phyloP scores from a whole-genome alignment of 2,797 vertebrate species.

The Malacoctenus gilli region DNA sequence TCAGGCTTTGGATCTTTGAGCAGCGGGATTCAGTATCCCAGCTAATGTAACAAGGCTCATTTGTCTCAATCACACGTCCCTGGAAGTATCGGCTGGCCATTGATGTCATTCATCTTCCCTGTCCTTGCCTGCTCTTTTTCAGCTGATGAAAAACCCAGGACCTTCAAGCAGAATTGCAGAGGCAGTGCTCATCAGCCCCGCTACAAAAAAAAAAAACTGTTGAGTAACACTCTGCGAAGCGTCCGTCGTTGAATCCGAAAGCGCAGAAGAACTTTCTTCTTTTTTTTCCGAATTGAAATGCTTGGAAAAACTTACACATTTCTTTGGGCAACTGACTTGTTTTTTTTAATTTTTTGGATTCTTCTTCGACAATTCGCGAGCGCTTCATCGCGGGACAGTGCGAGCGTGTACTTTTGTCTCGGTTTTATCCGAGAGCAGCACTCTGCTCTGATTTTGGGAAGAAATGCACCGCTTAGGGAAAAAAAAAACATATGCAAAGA shows the following conservation, averaged over 20 bases:
- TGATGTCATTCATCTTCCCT: conserved; percentile 83
- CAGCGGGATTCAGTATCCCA: conserved; percentile 80
- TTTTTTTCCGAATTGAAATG: conserved; percentile 20
- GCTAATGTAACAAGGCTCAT: conserved; percentile 84
- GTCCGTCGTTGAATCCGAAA: conserved; percentile 16
- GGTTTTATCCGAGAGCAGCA: conserved; percentile 3
- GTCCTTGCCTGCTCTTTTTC: conserved; percentile 82
- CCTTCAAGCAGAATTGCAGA: conserved; percentile 72
- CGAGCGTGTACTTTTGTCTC: conserved; percentile 23
- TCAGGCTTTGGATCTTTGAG: conserved; percentile 81
- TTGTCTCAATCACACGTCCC: conserved; percentile 84
- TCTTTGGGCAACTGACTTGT: conserved; percentile 18
- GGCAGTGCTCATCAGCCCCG: conserved; percentile 59
- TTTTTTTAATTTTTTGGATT: conserved; percentile 35
- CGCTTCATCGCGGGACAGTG: conserved; percentile 3
- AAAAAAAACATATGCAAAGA: neutral
- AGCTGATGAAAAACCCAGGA: conserved; percentile 71
- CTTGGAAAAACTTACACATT: conserved; percentile 12
- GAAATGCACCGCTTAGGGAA: too few relatives aligned
- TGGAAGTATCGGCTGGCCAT: conserved; percentile 80
- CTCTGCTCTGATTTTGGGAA: too few relatives aligned
- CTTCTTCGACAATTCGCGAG: conserved; percentile 23
- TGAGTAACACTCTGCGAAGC: conserved; percentile 29
- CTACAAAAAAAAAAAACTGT: conserved; percentile 35
- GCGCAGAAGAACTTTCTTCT: conserved; percentile 36